phyloP scores from a whole-genome alignment of 92 coral and sea anemone genomes.

The Palythoa grandiflora region DNA sequence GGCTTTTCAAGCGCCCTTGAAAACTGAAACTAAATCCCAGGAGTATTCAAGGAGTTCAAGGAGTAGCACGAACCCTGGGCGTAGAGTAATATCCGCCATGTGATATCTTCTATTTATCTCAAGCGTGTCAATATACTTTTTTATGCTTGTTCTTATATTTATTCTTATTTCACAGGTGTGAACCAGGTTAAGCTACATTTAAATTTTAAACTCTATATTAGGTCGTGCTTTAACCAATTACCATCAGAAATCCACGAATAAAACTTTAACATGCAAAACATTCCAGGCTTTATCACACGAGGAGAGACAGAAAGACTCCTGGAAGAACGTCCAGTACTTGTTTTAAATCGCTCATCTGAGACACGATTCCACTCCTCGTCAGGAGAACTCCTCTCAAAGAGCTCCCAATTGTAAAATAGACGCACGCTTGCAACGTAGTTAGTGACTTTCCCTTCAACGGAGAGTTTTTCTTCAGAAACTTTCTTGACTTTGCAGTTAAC shows the following conservation, averaged over 20 bases:
- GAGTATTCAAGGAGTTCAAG: no score
- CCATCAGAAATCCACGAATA: not conserved
- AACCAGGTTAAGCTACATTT: not conserved
- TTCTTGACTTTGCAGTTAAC: constrained; percentile 42
- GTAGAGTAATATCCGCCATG: no score
- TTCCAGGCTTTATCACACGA: constrained; percentile 54
- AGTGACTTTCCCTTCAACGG: constrained; percentile 30
- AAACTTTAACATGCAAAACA: constrained; percentile 49
- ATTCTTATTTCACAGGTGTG: no score
- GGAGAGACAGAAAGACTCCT: constrained; percentile 54
- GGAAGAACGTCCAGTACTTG: constrained; percentile 38
- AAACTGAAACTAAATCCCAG: no score
- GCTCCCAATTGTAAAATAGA: constrained; percentile 61
- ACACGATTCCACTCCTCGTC: constrained; percentile 31
- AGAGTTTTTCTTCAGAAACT: constrained; percentile 41
- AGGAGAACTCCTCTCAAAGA: constrained; percentile 34
- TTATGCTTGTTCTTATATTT: no score
- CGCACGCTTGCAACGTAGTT: constrained; percentile 50
- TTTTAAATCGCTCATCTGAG: constrained; percentile 47
- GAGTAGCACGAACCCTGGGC: no score
- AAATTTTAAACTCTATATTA: not conserved
- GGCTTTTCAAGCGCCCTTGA: no score
- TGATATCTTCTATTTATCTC: no score
- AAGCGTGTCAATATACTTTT: no score
- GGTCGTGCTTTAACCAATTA: not conserved